Percentiles rank a stretch among this genome's conserved stretches.
phyloP scores from a whole-genome alignment of 1,140 invertebrate species.

The Cherax quadricarinatus region DNA sequence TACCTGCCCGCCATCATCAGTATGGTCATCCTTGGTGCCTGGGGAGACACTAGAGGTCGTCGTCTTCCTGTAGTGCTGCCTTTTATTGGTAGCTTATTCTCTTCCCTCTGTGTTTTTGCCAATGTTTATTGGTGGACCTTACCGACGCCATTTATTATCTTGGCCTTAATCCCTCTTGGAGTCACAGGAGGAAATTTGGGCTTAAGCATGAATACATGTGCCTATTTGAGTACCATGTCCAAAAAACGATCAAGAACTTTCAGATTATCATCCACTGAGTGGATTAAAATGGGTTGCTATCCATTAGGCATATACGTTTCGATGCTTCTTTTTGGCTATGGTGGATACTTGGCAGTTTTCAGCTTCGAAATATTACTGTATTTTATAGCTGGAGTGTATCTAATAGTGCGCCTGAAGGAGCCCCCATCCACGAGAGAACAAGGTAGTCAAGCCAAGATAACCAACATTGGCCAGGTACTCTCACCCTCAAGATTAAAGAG shows the following conservation, averaged over 20 bases:
- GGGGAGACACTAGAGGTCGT: slow-evolving; percentile 3
- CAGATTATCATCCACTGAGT: slow-evolving; percentile 3
- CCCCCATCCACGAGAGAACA: not conserved
- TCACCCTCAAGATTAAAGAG: not conserved
- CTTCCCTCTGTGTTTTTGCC: not conserved
- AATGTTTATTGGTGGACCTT: slow-evolving; percentile 25
- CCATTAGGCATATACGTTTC: not conserved
- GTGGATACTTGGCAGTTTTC: not conserved
- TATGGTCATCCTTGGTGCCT: not conserved
- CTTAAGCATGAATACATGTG: not conserved
- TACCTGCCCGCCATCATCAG: slow-evolving; percentile 1
- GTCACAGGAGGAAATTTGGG: not conserved
- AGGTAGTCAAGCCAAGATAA: too few species aligned
- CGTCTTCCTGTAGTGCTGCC: slow-evolving; percentile 10
- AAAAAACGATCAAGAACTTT: not conserved
- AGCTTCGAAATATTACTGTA: not conserved
- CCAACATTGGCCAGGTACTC: not conserved
- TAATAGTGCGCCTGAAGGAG: slow-evolving; percentile 2
- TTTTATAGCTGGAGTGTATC: not conserved
- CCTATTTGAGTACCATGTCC: not conserved
- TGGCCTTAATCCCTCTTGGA: slow-evolving; percentile 2
- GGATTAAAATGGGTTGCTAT: not conserved
- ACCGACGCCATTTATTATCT: not conserved
- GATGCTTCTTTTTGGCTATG: not conserved
- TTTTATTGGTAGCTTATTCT: slow-evolving; percentile 2